These are phyloP conservation scores for Tricholauxania praeusta DNA, from an alignment of 2,888 invertebrate genomes.

Conservation along the genomic window DNA sequence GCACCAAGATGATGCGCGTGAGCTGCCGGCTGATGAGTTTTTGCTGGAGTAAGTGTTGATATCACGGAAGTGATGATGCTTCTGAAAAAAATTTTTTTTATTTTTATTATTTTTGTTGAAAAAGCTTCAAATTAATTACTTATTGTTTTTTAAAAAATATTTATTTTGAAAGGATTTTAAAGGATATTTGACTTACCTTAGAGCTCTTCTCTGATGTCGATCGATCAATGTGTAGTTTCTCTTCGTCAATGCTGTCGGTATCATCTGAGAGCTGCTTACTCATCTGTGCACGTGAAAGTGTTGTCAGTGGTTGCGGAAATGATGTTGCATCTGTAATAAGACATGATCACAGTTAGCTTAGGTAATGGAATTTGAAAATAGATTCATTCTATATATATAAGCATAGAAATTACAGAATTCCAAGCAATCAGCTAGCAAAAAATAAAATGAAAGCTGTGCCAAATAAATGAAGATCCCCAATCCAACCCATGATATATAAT, in stretches of 20 bases:
- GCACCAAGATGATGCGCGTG: constrained; percentile 65
- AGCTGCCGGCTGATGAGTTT: constrained; percentile 60
- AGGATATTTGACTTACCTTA: constrained; percentile 52
- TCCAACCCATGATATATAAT: too few relatives aligned
- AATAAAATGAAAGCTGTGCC: too few relatives aligned
- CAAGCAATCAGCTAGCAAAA: too few relatives aligned
- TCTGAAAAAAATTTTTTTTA: constrained; percentile 9
- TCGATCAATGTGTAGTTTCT: constrained; percentile 76
- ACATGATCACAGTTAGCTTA: too few relatives aligned
- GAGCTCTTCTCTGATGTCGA: constrained; percentile 70
- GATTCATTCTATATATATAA: too few relatives aligned
- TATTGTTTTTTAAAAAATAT: not conserved
- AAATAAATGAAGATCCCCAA: too few relatives aligned
- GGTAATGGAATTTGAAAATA: too few relatives aligned
- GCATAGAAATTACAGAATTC: too few relatives aligned
- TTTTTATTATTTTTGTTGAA: not conserved
- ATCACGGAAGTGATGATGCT: constrained; percentile 50
- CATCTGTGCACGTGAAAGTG: constrained; percentile 15
- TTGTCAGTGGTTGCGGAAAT: not conserved
- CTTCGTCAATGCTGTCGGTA: constrained; percentile 74
- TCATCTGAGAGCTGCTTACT: constrained; percentile 56
- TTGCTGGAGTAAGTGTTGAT: constrained; percentile 57
- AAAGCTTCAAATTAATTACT: not conserved
- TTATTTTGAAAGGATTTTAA: not conserved
- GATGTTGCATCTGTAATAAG: constrained; percentile 2